A percentile compares a stretch with the other conserved stretches of the same genome.
Conservation (phyloP, 1,140 invertebrate genomes). For the Neuroterus valhalla region DNA sequence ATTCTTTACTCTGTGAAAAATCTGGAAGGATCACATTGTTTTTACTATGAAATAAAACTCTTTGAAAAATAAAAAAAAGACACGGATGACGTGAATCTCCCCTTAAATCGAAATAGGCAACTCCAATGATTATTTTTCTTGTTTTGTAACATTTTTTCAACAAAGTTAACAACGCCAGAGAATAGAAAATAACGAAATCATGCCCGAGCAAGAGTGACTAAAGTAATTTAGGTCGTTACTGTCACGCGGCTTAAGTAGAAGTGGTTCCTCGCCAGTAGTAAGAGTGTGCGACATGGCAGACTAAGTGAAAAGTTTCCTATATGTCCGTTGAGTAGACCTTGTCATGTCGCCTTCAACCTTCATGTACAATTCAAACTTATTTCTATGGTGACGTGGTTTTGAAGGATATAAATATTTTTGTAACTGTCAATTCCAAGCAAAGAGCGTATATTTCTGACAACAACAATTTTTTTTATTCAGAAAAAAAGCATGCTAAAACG, state of each 20-base stretch:
- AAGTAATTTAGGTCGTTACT: slow-evolving; percentile 25
- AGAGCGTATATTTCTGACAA: no score
- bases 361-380: not conserved
- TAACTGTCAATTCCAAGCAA: no score
- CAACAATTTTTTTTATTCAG: no score
- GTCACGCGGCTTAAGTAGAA: slow-evolving; percentile 27
- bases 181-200: slow-evolving; percentile 11
- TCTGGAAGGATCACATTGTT: no score
- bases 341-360: not conserved
- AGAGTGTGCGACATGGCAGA: slow-evolving; percentile 24
- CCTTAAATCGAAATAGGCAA: not conserved
- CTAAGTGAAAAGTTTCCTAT: slow-evolving; percentile 49
- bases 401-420: slow-evolving; percentile 6
- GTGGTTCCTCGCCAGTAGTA: slow-evolving; percentile 29
- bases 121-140: not conserved
- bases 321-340: slow-evolving; percentile 31
- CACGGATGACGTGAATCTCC: no score
- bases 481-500: no score
- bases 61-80: no score
- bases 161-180: slow-evolving; percentile 13
- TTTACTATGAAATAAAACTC: no score
- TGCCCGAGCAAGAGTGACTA: slow-evolving; percentile 14
- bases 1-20: no score
- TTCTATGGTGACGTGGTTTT: not conserved
- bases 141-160: not conserved